Base-by-base conservation (phyloP, 2,888 invertebrate species). In the Baccha elongata region DNA sequence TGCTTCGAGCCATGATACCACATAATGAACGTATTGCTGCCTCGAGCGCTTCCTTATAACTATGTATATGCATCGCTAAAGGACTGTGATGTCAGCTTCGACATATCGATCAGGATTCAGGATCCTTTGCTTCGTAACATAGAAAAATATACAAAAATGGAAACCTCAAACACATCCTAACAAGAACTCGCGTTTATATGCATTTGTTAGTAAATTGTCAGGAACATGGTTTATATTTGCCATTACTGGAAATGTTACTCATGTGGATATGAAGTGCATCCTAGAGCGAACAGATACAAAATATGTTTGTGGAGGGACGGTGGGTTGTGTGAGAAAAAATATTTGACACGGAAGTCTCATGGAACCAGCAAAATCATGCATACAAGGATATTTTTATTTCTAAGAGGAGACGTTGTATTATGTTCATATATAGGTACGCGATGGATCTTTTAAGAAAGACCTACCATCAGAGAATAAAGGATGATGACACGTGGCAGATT, bases 21-120 rank as follows among this genome's bases (percentile, higher is more conserved):
- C 93, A 97, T 97, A 88, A 98, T 96, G 92, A 96, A 97, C 86
- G 96, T 96, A 86, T n/a, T n/a, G 97, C 97, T 89, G 96, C 96
- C 91, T 97, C 97, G 85, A 97, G 93, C 87, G 96, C 96, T 91
- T 96, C 35, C 13, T 96, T 86, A 96, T 95, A 91, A 97, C 96
- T 86, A 97, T 94, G 92, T 97, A 98, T 86, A 97, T 94, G 92
- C 97, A 98, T 90, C 95, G 95, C 85, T 97, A 92, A 89, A 94
- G 94, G 85, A 97, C 97, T 71, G 95, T 95, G 91, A 96, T 97
- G 89, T 97, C 97, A 80, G 96, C 95, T 92, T 96, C 96, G 88
- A 98, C 97, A 92, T 96, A 96, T 89, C 97, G 94, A 91, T 97
- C 97, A 74, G 96, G n/a, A 35, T 13, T 37, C 15, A 11, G 40